Conservation (phyloP, 1,140 invertebrate species). For the Acromyrmex heyeri region DNA sequence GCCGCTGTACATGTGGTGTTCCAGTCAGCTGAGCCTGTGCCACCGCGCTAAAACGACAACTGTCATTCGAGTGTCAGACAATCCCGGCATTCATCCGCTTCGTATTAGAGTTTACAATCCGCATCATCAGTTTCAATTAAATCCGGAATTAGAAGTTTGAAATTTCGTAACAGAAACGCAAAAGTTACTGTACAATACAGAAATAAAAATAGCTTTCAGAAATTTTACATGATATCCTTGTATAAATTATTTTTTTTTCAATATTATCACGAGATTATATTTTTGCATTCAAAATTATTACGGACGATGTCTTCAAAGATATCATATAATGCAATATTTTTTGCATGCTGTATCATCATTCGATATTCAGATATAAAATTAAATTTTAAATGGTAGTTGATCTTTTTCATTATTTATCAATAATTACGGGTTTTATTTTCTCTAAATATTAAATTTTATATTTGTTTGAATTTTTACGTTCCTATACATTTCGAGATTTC, state of each 20-base stretch:
- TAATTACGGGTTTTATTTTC: background rate
- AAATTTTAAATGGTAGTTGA: background rate
- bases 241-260: background rate
- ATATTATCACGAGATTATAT: background rate
- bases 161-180: background rate
- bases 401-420: background rate
- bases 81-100: conserved; percentile 14
- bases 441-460: background rate
- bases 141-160: background rate
- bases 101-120: background rate
- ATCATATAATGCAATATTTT: background rate
- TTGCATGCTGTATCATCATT: background rate
- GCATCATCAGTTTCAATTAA: background rate
- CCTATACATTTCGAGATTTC: background rate
- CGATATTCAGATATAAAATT: background rate
- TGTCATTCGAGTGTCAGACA: conserved; percentile 77
- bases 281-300: background rate
- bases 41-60: conserved; percentile 83
- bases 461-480: background rate
- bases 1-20: conserved; percentile 69
- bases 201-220: background rate
- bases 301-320: background rate
- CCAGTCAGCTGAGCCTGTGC: conserved; percentile 82
- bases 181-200: background rate
- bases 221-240: background rate